A percentile compares a stretch with the other conserved stretches of the same genome.
These are phyloP conservation scores for Glossosoma conforme DNA, from an alignment of 1,140 invertebrate species.

Conservation along the genomic window DNA sequence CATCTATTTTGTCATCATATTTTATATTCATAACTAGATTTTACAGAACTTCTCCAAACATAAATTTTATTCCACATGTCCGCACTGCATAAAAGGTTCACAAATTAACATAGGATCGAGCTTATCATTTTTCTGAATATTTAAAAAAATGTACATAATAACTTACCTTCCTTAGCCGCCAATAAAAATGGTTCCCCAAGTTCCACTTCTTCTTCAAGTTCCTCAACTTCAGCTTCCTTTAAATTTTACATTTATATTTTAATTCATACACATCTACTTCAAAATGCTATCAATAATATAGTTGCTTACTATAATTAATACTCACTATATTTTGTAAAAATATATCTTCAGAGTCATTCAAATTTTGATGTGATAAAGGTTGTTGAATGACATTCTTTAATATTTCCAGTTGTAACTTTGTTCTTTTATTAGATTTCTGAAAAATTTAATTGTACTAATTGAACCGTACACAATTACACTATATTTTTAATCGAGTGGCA, in stretches of 20 bases:
- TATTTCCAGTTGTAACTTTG: slow-evolving; percentile 24
- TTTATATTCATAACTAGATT: too few relatives aligned
- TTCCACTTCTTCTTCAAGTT: slow-evolving; percentile 31
- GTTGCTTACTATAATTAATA: neutral
- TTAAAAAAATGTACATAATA: too few relatives aligned
- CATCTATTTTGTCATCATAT: too few relatives aligned
- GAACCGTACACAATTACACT: neutral
- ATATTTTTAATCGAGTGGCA: too few relatives aligned
- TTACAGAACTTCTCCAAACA: too few relatives aligned
- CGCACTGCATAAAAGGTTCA: too few relatives aligned
- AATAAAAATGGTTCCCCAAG: slow-evolving; percentile 23
- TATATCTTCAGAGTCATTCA: slow-evolving; percentile 18
- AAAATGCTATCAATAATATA: neutral
- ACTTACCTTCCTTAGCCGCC: too few relatives aligned
- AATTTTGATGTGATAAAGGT: slow-evolving; percentile 14
- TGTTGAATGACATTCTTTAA: slow-evolving; percentile 25
- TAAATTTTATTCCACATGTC: too few relatives aligned
- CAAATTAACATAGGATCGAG: too few relatives aligned
- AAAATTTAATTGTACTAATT: slow-evolving; percentile 2
- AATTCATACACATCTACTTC: neutral
- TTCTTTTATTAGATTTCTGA: slow-evolving; percentile 24
- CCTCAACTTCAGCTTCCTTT: slow-evolving; percentile 29
- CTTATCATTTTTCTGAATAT: too few relatives aligned
- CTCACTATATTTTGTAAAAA: slow-evolving; percentile 29
- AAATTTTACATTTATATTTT: slow-evolving; percentile 1